Percentiles rank a stretch among this genome's conserved stretches.
Conservation (phyloP, 2,888 invertebrate genomes). For the Noctua pronuba region DNA sequence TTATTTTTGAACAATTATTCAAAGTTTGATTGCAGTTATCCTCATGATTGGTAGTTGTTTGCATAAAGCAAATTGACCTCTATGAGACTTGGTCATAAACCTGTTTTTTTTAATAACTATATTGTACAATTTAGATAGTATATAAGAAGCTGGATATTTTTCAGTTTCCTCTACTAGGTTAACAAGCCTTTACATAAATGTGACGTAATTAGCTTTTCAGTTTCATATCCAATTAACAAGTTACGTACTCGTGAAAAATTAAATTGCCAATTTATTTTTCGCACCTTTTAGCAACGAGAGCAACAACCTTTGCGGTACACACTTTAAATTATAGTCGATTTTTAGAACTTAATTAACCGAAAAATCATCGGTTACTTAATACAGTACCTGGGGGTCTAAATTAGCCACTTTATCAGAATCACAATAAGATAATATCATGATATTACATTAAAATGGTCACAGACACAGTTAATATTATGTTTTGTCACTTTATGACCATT, state of each 20-base stretch:
- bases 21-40: too few species aligned
- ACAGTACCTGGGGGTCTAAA: too few species aligned
- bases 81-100: background rate
- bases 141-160: background rate
- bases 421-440: too few species aligned
- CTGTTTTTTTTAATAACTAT: background rate
- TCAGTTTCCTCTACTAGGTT: background rate
- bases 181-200: background rate
- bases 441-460: too few species aligned
- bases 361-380: too few species aligned
- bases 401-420: too few species aligned
- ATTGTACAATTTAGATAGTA: background rate
- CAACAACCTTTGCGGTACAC: background rate
- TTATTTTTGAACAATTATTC: too few species aligned
- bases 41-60: background rate
- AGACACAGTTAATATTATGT: too few species aligned
- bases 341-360: background rate
- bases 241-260: constrained; percentile 25
- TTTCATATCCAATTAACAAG: constrained; percentile 20
- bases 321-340: background rate
- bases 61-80: background rate
- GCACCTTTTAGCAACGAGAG: background rate
- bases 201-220: constrained; percentile 18
- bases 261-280: constrained; percentile 32
- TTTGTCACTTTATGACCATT: too few species aligned